Evolutionary conservation across 2,888 invertebrate species (phyloP), one percentile per base, ranked within the genome.

Genomic region (Rotaria socialis): DNA sequence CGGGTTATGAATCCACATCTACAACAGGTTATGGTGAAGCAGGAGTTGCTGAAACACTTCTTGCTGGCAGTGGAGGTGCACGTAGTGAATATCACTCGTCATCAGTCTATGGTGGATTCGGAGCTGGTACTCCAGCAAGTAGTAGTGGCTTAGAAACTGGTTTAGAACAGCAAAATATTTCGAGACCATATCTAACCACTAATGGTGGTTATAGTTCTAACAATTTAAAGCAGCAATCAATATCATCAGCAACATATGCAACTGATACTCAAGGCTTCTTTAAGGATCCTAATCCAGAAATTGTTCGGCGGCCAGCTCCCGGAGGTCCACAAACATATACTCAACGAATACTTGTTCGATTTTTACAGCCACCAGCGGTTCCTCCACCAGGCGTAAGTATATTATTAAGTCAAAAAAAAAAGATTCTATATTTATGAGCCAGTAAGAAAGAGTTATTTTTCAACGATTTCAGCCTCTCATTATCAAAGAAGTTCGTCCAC

Each of bases 401-500:
- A 19, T 16, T 14, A 16, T 16, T 14, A 14, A 67, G 3, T 7
- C 11, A 11, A 11, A 35, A 35, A 1, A 1, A 35, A 35, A 35
- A 35, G 1, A 35, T 35, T 35, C 35, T 35, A 35, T 35, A 35
- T 35, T 35, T 35, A 35, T 35, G 35, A 35, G 2, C 35, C 35
- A 35, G 2, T 35, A 35, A 35, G 35, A 55, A 1, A 5, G 3
- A 55, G 19, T 55, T 55, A 19, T 22, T 55, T 55, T 55, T 3
- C 22, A 7, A 22, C 55, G 22, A 55, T 55, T 67, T 19, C 35
- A 80, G 80, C 80, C 80, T 80, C 80, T 80, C 14, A 80, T 80
- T 14, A 80, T 80, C 43, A 80, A 80, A 80, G 80, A 80, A n/a
- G 47, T 80, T 47, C 43, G 80, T 47, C 80, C 80, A 22, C 80